Base-by-base conservation (phyloP, 2,797 vertebrate species). In the Oreochromis grahami region DNA sequence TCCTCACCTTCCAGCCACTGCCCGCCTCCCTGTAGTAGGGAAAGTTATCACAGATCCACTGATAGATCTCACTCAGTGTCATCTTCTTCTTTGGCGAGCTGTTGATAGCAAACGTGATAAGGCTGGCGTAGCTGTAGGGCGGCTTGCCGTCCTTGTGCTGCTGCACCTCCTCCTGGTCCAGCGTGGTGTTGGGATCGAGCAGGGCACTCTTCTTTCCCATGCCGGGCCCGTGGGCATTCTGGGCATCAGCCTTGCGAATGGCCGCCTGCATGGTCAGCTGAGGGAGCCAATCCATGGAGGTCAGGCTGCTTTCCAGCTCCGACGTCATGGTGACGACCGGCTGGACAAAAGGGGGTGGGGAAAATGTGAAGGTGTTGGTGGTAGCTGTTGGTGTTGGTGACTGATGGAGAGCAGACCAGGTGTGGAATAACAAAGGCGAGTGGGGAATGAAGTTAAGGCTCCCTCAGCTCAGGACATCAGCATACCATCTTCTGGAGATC, bases 11-110 rank as follows among this genome's bases (percentile, higher is more conserved):
- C 98, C 98, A 98, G 94, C 98, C 98, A 81, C 97, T 98, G 95
- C 98, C 98, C 51, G 97, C 98, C 94, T 98, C 98, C 94, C 97
- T 96, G 94, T 98, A 98, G 94, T 98, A 98, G 8, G 98, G 98
- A 86, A 98, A 98, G 95, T 98, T 98, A 95, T 98, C 98, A 96
- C 98, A 98, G 96, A 98, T 98, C 98, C 98, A 98, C 95, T 98
- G 98, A 93, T 98, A 98, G 96, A 98, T 98, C 95, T 98, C 98
- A 82, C 98, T 98, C 94, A 98, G 96, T 83, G 98, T 98, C 98
- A 98, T 98, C 95, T 98, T 98, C 97, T 98, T 98, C 97, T 98
- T 98, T 95, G 97, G 96, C 87, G 98, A 98, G 96, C 97, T 98
- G 95, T 98, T 98, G 96, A 98, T 98, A 89, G 98, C 98, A 60